A percentile compares a stretch with the other conserved stretches of the same genome.
phyloP scores from a whole-genome alignment of 2,113 vertebrate genomes.

The Scopus umbretta region DNA sequence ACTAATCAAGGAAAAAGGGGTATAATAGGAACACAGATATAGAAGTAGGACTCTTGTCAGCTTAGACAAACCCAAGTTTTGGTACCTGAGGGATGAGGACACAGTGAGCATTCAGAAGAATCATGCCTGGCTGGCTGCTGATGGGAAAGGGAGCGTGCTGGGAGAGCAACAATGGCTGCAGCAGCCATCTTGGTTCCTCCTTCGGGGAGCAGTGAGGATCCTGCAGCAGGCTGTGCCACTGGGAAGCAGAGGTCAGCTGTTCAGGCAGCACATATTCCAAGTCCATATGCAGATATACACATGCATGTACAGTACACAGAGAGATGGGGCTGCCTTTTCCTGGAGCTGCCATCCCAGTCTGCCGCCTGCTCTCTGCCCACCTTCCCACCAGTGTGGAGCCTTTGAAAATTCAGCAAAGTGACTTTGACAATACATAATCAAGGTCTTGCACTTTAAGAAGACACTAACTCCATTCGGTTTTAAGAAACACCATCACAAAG shows the following conservation, averaged over 20 bases:
- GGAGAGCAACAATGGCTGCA: not conserved
- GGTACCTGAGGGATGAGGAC: not conserved
- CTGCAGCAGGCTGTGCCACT: not conserved
- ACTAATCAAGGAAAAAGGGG: not conserved
- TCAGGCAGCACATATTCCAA: not conserved
- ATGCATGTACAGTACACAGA: not conserved
- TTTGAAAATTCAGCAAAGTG: not conserved
- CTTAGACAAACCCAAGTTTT: not conserved
- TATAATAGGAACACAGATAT: not conserved
- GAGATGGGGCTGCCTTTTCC: not conserved
- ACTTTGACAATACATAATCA: not conserved
- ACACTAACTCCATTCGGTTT: not conserved
- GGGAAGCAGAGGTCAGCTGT: not conserved
- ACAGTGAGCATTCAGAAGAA: not conserved
- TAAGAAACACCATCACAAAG: not conserved
- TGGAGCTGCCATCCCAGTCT: not conserved
- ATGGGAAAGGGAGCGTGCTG: not conserved
- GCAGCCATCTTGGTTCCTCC: not conserved
- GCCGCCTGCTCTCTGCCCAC: not conserved
- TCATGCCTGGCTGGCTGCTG: not conserved
- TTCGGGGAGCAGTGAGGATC: rapidly evolving
- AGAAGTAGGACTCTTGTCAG: not conserved
- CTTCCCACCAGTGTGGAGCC: not conserved
- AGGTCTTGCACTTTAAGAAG: not conserved
- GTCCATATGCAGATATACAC: not conserved